Evolutionary conservation across 2,113 vertebrate species (phyloP), one percentile per base, ranked within the genome.

Genomic region (Gallinago paraguaiae): DNA sequence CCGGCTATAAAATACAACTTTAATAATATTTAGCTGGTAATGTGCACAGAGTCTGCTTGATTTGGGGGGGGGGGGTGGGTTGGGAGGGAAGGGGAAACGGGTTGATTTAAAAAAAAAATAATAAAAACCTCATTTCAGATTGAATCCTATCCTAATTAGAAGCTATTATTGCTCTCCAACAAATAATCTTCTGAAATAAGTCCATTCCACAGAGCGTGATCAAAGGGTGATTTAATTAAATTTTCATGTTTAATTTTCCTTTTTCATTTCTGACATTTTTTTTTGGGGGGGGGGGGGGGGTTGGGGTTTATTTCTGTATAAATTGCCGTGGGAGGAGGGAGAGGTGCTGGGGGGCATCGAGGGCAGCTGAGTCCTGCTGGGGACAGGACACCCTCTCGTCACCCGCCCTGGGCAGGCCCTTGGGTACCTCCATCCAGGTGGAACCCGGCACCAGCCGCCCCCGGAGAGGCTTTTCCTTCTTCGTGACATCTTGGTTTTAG

Each of bases 161-260:
- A 93, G 97, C 92, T 83, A 91, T 97, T 97, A 97, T 89, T 96
- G 93, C 96, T 96, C 92, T 95, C 95, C 94, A 89, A 93, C 95
- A 97, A 97, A 96, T 94, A 96, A 95, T 96, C 82, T 97, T 94
- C 89, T 37, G 60, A 92, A 93, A 82, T 69, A 77, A 28, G 12
- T 86, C 76, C n/a, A 43, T 95, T 93, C 96, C 95, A 9, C 90
- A 64, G 93, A 97, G 96, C 97, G 93, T 18, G 93, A 98, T 96
- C 97, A 97, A 94, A 93, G 92, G 76, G 91, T 91, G 91, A 97
- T 94, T 97, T 97, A 98, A 98, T 98, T 98, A 98, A 98, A 98
- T 97, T 97, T 98, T 98, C 96, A 96, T 97, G 97, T 97, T 98
- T 97, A 97, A 98, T 97, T 97, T 97, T 95, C 96, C 65, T 82